These are phyloP conservation scores for Loris lydekkerianus DNA, from an alignment of 2,797 vertebrate species.

Conservation along the genomic window DNA sequence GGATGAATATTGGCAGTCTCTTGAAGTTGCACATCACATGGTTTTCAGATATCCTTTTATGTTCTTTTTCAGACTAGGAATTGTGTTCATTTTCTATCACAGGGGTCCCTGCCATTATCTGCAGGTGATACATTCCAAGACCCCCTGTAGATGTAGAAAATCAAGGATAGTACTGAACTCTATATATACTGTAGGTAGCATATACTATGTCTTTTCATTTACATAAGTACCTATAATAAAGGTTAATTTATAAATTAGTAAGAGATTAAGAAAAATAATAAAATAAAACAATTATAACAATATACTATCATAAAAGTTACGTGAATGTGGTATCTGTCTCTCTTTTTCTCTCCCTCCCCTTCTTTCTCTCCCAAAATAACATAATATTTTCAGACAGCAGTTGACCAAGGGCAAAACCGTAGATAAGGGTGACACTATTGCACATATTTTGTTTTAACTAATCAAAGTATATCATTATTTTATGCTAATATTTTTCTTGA, in stretches of 20 bases:
- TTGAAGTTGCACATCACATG: constrained; percentile 96
- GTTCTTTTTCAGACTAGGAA: constrained; percentile 16
- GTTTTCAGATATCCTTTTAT: constrained; percentile 96
- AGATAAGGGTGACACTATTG: neutral
- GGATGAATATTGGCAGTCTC: constrained; percentile 98
- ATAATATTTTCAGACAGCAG: neutral
- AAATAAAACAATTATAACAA: neutral
- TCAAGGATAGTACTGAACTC: neutral
- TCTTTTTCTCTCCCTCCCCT: neutral
- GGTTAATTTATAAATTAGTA: neutral
- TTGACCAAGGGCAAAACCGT: neutral
- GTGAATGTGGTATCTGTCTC: neutral
- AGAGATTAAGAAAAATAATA: neutral
- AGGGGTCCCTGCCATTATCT: neutral
- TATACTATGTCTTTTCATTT: neutral
- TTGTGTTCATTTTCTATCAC: neutral
- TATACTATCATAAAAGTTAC: neutral
- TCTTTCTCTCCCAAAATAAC: neutral
- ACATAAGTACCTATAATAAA: neutral
- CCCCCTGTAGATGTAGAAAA: neutral
- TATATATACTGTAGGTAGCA: neutral
- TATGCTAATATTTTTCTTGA: constrained; percentile 13
- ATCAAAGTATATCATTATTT: neutral
- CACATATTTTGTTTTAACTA: constrained; percentile 44
- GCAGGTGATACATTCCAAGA: neutral